Evolutionary conservation across 2,888 invertebrate species (phyloP).

Genomic region (Alcis repandata): DNA sequence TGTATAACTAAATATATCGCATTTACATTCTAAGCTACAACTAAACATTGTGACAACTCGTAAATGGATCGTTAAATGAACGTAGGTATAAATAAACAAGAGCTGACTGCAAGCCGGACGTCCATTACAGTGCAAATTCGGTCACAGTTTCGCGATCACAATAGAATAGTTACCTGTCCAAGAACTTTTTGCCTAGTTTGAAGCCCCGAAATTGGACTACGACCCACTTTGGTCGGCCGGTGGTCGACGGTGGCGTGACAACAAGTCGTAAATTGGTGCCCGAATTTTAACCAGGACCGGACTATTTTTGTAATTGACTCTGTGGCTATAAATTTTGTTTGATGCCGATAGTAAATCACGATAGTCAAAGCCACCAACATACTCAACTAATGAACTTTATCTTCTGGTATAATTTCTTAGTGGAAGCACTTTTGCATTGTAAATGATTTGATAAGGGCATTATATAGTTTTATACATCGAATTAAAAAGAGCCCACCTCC

Average conservation of each 20-base stretch:
- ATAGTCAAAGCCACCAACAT: constrained; percentile 24
- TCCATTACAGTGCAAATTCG: constrained; percentile 83
- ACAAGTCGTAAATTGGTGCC: constrained; percentile 40
- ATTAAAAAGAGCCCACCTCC: no score
- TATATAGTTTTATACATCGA: background rate
- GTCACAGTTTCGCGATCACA: constrained; percentile 64
- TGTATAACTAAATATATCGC: no score
- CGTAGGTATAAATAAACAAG: constrained; percentile 62
- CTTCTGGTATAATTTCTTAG: constrained; percentile 14
- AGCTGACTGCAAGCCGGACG: constrained; percentile 63
- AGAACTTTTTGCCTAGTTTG: constrained; percentile 75
- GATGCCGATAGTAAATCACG: constrained; percentile 34
- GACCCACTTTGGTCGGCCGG: constrained; percentile 63
- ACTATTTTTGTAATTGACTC: constrained; percentile 39
- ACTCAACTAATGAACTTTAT: constrained; percentile 36
- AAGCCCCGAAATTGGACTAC: constrained; percentile 72
- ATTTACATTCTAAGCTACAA: no score
- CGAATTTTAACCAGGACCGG: constrained; percentile 41
- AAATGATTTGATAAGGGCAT: background rate
- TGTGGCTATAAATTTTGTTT: constrained; percentile 32
- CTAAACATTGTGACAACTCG: background rate
- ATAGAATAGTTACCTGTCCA: constrained; percentile 74
- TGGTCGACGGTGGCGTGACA: constrained; percentile 45
- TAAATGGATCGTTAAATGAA: constrained; percentile 56
- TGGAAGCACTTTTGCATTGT: background rate